These are phyloP conservation scores for Calameuta idolon DNA, from an alignment of 2,888 invertebrate species.

Conservation along the genomic window DNA sequence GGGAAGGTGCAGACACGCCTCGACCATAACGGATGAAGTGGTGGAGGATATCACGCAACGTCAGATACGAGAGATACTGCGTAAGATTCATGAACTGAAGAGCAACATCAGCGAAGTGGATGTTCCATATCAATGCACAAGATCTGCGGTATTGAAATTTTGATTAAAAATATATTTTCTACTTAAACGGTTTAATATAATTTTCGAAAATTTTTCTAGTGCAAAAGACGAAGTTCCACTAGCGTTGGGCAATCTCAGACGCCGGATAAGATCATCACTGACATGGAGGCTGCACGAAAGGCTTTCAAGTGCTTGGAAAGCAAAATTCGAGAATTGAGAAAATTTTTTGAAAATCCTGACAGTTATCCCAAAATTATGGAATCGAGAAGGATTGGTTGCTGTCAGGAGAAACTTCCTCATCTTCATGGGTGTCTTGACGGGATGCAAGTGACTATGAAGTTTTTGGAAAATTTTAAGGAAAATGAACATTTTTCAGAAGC, in stretches of 20 bases:
- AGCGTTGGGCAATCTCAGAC: slow-evolving; percentile 32
- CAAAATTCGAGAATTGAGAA: slow-evolving; percentile 35
- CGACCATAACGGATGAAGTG: background rate
- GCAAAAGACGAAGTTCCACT: slow-evolving; percentile 6
- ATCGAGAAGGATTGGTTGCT: slow-evolving; percentile 30
- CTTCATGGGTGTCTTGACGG: slow-evolving; percentile 47
- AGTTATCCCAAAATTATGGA: slow-evolving; percentile 34
- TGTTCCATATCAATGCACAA: background rate
- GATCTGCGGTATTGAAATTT: background rate
- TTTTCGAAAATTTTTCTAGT: background rate
- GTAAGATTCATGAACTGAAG: slow-evolving; percentile 40
- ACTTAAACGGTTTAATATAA: background rate
- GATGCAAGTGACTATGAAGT: slow-evolving; percentile 33
- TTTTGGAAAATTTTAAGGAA: slow-evolving; percentile 25
- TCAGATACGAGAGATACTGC: slow-evolving; percentile 26
- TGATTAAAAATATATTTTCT: background rate
- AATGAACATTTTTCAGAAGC: background rate
- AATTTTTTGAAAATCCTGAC: slow-evolving; percentile 40
- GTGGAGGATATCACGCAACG: background rate
- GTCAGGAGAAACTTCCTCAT: slow-evolving; percentile 40
- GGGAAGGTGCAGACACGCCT: background rate
- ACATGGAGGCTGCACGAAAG: slow-evolving; percentile 30
- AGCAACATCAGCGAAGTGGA: slow-evolving; percentile 33
- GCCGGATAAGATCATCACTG: slow-evolving; percentile 23
- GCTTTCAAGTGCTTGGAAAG: slow-evolving; percentile 33